phyloP scores from a whole-genome alignment of 2,113 vertebrate species.

The Pithys albifrons region DNA sequence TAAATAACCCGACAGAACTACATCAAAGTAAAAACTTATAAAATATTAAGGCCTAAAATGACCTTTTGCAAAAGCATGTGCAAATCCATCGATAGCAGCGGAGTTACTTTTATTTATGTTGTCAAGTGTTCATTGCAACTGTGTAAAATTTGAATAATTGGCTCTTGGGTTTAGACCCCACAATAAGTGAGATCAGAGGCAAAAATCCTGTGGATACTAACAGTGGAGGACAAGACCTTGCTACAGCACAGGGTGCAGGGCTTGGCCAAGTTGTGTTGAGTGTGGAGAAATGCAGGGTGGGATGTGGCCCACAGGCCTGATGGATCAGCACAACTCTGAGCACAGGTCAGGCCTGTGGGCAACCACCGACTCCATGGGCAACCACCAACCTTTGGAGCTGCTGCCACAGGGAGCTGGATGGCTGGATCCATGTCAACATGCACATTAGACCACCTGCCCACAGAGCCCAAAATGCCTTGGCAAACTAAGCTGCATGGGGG shows the following conservation, averaged over 20 bases:
- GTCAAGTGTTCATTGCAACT: not conserved
- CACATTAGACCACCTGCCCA: not conserved
- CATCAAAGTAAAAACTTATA: not conserved
- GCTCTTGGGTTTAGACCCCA: not conserved
- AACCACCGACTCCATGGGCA: not conserved
- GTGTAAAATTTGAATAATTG: not conserved
- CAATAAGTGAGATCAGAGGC: not conserved
- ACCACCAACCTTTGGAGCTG: not conserved
- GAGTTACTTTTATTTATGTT: not conserved
- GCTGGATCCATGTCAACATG: not conserved
- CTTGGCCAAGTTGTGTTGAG: fast-evolving
- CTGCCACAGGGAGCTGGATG: not conserved
- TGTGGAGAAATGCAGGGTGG: fast-evolving
- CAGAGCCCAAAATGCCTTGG: not conserved
- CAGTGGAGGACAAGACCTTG: not conserved
- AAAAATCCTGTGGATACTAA: not conserved
- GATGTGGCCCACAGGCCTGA: too few relatives aligned
- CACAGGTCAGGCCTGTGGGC: not conserved
- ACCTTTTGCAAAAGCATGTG: not conserved
- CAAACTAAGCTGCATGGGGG: fast-evolving
- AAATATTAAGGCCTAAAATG: constrained; percentile 28
- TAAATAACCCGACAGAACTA: constrained; percentile 16
- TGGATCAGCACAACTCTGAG: too few relatives aligned
- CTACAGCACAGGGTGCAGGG: not conserved
- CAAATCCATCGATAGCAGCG: not conserved